phyloP scores from a whole-genome alignment of 2,113 vertebrate genomes.

The Dromas ardeola region DNA sequence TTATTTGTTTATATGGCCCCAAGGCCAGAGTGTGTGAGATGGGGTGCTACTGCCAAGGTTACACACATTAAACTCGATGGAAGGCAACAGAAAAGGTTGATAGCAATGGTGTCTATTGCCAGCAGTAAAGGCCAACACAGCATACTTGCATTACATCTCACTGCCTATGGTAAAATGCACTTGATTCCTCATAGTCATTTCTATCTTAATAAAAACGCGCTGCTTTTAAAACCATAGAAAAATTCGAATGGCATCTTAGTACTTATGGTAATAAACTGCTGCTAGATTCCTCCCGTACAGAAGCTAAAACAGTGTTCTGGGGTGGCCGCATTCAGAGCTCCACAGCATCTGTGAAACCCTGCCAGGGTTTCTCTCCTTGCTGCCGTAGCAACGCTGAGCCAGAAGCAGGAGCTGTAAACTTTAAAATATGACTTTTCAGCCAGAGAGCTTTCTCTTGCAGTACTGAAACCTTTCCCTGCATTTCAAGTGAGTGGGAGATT shows the following conservation, averaged over 20 bases:
- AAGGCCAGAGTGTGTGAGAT: background rate
- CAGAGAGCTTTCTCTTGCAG: conserved; percentile 46
- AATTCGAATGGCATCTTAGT: background rate
- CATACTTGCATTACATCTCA: background rate
- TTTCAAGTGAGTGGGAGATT: conserved; percentile 58
- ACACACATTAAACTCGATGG: background rate
- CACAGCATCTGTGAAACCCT: background rate
- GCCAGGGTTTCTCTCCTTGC: background rate
- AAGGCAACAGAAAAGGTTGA: background rate
- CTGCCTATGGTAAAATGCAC: background rate
- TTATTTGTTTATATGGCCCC: background rate
- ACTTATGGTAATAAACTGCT: conserved; percentile 33
- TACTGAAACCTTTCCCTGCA: conserved; percentile 49
- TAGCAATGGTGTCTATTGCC: background rate
- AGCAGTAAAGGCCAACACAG: background rate
- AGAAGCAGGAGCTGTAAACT: conserved; percentile 72
- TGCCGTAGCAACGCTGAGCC: conserved; percentile 64
- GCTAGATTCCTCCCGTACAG: background rate
- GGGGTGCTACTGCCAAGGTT: background rate
- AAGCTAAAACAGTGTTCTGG: background rate
- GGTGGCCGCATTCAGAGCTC: background rate
- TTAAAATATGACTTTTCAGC: conserved; percentile 61
- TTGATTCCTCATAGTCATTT: conserved; percentile 2
- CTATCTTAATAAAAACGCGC: background rate
- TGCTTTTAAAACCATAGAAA: conserved; percentile 4